Base-by-base conservation (phyloP, 2,797 vertebrate species). In the Knipowitschia caucasica region DNA sequence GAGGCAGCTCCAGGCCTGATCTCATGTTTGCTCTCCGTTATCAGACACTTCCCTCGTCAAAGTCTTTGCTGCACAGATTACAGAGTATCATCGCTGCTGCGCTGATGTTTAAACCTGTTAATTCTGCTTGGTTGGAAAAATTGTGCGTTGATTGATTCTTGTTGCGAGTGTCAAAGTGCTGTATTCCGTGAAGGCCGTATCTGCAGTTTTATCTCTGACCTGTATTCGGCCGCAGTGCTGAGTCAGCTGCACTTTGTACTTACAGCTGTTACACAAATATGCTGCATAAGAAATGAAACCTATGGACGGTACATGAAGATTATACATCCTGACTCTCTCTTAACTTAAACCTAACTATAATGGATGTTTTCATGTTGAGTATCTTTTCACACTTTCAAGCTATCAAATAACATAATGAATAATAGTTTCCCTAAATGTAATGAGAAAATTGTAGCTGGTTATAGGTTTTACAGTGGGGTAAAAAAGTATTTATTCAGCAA, bases 171-270 rank as follows among this genome's bases (percentile, higher is more conserved):
- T 4, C 11, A 23, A 23, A 21, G 18, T 10, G 10, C 26, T 27
- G 14, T 17, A n/a, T 31, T 25, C 4, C 18, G 31, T 23, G 11
- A 12, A 12, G 11, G 11, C 21, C 11, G 9, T 27, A 42, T 59
- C 50, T 39, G 14, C 35, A 26, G 2, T 18, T 64, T 65, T 58
- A 67, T 65, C 73, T 61, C 24, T 31, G 53, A 54, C 58, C 54
- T n/a, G 25, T 50, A 56, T 71, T 64, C 50, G 53, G 39, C 62
- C 62, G 15, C 14, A 39, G 33, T 50, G 54, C 52, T 35, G 53
- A 70, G 50, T 66, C 64, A 68, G 35, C 23, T 45, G 69, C 3
- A 68, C 77, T 75, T 77, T 66, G 71, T 18, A 54, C 66, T 35
- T 3, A 36, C 23, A 38, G 12, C 35, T 21, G 12, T 36, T 12